These are phyloP conservation scores for Tadarida brasiliensis DNA, from an alignment of 2,797 vertebrate species.

Conservation along the genomic window DNA sequence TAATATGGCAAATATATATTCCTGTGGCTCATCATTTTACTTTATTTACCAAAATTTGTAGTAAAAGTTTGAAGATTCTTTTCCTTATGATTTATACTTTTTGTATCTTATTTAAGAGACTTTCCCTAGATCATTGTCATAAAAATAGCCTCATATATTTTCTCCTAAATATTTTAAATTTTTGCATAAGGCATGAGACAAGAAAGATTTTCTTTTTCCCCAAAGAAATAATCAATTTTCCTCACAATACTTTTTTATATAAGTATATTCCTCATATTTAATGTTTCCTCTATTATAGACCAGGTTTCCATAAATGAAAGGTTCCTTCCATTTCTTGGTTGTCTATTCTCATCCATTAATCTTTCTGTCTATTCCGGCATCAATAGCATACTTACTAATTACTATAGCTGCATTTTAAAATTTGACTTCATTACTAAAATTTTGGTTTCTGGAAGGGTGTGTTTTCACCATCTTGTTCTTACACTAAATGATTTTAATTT, in stretches of 20 bases:
- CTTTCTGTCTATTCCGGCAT: neutral
- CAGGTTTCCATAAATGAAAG: neutral
- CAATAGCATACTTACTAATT: neutral
- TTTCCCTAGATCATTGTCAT: neutral
- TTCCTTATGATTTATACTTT: neutral
- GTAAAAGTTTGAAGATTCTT: neutral
- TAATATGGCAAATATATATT: neutral
- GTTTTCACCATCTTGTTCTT: neutral
- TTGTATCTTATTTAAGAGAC: neutral
- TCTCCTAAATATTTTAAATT: neutral
- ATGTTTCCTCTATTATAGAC: neutral
- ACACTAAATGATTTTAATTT: conserved; percentile 25
- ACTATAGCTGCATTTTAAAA: neutral
- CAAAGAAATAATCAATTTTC: neutral
- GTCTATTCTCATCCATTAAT: neutral
- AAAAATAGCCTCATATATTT: neutral
- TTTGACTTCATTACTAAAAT: neutral
- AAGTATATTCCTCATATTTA: neutral
- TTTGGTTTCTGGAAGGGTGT: neutral
- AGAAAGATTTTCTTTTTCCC: neutral
- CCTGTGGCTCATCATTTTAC: neutral
- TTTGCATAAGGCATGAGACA: neutral
- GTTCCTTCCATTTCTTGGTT: neutral
- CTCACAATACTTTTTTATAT: neutral
- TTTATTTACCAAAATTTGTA: neutral